Evolutionary conservation across 2,113 vertebrate genomes (phyloP).

Genomic region (Nansenia antarctica): DNA sequence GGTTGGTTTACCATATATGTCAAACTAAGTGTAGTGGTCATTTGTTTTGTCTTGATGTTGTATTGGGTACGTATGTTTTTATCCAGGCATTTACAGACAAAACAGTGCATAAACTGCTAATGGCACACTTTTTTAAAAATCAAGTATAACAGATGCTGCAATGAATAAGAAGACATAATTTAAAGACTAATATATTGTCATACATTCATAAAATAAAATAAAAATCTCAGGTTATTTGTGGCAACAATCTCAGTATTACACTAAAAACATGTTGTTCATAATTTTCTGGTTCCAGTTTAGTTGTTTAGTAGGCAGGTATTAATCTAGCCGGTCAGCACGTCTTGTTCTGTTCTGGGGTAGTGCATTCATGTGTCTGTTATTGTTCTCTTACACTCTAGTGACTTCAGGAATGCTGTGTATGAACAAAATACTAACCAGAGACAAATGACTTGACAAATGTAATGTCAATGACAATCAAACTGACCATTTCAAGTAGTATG

Average conservation of each 20-base stretch:
- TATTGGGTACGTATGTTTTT: conserved; percentile 27
- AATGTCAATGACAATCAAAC: conserved; percentile 41
- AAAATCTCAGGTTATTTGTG: conserved; percentile 29
- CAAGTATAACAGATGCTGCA: conserved; percentile 1
- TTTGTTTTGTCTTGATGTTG: too few species aligned
- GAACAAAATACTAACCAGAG: neutral
- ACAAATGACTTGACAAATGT: conserved; percentile 4
- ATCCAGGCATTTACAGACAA: conserved; percentile 43
- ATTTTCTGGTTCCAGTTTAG: conserved; percentile 1
- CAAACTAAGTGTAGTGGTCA: conserved; percentile 11
- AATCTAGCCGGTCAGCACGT: neutral
- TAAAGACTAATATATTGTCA: conserved; percentile 6
- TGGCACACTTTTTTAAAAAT: neutral
- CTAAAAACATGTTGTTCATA: conserved; percentile 6
- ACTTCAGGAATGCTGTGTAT: neutral
- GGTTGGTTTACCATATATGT: conserved; percentile 43
- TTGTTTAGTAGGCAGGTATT: neutral
- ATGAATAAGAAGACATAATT: neutral
- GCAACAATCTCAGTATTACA: conserved; percentile 34
- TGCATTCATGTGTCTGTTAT: neutral
- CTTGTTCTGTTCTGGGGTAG: neutral
- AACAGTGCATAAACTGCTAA: neutral
- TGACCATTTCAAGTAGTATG: neutral
- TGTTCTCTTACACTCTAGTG: neutral
- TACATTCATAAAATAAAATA: neutral